Base-by-base conservation (phyloP, 2,888 invertebrate genomes). In the Caenorhabditis japonica region DNA sequence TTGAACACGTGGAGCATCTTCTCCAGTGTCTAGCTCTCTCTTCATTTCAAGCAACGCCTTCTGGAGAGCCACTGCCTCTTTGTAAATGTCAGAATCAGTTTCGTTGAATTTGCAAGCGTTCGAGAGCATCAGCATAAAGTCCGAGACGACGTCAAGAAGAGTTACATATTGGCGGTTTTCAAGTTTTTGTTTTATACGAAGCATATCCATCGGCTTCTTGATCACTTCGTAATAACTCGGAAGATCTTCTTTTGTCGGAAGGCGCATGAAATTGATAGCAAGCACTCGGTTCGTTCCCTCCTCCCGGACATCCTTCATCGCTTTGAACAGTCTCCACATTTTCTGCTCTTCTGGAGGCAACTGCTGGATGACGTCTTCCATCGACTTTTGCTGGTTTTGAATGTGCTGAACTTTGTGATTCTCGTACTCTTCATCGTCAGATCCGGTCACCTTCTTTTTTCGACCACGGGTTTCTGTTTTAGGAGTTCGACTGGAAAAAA, bases 71-170 rank as follows among this genome's bases (percentile, higher is more conserved):
- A 97, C 90, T 0, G 97, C 95, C 89, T 97, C 97, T 75, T 86
- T 86, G 76, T 95, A 97, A 80, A 99, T 95, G 88, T 93, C 92
- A 0, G 97, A 97, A 19, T 94, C 94, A 88, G 97, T 94, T 89
- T 99, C 97, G 88, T 99, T 99, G 89, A 94, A 99, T 83, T 94
- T 94, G 0, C 96, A 93, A 86, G 97, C 99, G 89, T 99, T 99
- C 64, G 93, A 92, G 89, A 99, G 97, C 96, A 99, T 97, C 15
- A 96, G 90, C 80, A 73, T 74, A 51, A 87, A 73, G 61, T 87
- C 87, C n/a, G 79, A 72, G 12, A 84, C 64, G 8, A 87, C 61
- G 23, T 82, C 82, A 1, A 52, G 46, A 33, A 75, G 72, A 17
- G 70, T 69, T 34, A 71, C 60, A 41, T 80, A 79, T 43, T 69